A percentile compares a stretch with the other conserved stretches of the same genome.
phyloP scores from a whole-genome alignment of 2,113 vertebrate genomes.

The Chamaetylas fuelleborni region DNA sequence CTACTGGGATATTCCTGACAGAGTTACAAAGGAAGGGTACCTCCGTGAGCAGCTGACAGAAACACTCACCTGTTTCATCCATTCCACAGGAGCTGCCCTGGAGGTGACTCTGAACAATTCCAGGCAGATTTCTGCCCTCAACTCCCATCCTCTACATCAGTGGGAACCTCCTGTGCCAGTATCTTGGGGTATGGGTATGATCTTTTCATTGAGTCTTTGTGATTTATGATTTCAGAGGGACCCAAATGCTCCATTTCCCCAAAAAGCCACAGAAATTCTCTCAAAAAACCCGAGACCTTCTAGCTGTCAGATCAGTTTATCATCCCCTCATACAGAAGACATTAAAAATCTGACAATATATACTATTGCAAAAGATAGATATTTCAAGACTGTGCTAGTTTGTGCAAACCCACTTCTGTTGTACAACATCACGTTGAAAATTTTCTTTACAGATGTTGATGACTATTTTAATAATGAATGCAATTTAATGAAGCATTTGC shows the following conservation, averaged over 20 bases:
- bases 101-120: neutral
- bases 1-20: neutral
- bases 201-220: neutral
- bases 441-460: neutral
- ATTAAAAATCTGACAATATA: neutral
- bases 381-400: neutral
- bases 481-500: conserved; percentile 12
- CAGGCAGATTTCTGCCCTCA: neutral
- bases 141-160: neutral
- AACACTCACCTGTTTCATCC: rapidly evolving
- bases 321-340: neutral
- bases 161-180: neutral
- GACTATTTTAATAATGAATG: neutral
- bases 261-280: neutral
- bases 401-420: neutral
- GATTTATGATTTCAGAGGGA: neutral
- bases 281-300: neutral
- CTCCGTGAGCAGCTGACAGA: neutral
- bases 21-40: neutral
- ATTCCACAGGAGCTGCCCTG: neutral
- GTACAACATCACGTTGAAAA: neutral
- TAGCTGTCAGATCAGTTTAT: neutral
- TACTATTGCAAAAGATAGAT: neutral
- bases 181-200: neutral
- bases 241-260: neutral